A percentile compares a stretch with the other conserved stretches of the same genome.
Evolutionary conservation across 2,888 invertebrate species (phyloP).

Genomic region (Lepidonotus clava): DNA sequence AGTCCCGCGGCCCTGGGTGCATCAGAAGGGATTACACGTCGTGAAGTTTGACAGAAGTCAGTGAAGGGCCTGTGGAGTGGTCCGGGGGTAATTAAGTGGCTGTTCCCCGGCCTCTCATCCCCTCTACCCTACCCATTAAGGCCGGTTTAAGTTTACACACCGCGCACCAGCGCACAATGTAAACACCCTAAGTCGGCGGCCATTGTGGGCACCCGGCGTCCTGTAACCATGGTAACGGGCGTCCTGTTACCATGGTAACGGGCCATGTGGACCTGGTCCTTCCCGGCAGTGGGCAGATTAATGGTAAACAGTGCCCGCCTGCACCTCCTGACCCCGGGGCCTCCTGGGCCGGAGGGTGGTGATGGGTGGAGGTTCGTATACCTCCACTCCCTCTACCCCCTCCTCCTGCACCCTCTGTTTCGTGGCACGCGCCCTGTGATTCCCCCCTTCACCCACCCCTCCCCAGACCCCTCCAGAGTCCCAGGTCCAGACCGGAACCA

Average conservation of each 20-base stretch:
- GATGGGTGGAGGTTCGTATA: background rate
- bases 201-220: background rate
- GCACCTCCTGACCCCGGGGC: conserved; percentile 17
- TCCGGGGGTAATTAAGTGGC: no score
- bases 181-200: background rate
- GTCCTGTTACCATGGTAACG: conserved; percentile 38
- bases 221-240: background rate
- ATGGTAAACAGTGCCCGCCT: conserved; percentile 24
- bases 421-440: background rate
- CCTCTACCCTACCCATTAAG: no score
- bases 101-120: no score
- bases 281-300: conserved; percentile 40
- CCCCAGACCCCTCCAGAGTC: background rate
- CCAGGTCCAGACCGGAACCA: conserved; percentile 21
- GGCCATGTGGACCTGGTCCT: conserved; percentile 37
- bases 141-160: no score
- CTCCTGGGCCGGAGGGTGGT: background rate
- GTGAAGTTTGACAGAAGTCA: no score
- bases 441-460: background rate
- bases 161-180: conserved; percentile 13
- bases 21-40: no score
- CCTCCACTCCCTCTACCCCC: background rate
- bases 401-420: conserved; percentile 1
- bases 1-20: no score
- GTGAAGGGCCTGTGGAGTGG: no score